phyloP scores from a whole-genome alignment of 64 coral and sea anemone species.

The Stichodactyla mertensii region DNA sequence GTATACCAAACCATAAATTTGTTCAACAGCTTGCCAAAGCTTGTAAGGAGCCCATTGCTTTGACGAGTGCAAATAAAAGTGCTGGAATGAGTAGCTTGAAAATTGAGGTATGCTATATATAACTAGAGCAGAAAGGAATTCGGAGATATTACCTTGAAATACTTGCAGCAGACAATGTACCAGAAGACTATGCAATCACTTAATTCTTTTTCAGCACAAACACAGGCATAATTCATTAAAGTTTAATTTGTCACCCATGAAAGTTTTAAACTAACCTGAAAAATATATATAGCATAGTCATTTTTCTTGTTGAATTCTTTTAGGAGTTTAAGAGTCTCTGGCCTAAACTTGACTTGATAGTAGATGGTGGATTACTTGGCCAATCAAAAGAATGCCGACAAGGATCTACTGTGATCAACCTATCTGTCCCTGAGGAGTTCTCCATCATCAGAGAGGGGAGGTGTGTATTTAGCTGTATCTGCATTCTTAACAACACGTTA shows the following conservation, averaged over 20 bases:
- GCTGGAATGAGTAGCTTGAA: conserved; percentile 76
- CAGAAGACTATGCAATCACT: too few relatives aligned
- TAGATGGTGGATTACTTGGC: conserved; percentile 86
- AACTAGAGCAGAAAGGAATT: neutral
- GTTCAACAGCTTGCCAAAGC: conserved; percentile 60
- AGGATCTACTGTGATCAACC: conserved; percentile 87
- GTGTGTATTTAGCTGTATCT: conserved; percentile 30
- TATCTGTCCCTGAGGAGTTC: conserved; percentile 77
- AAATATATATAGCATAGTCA: too few relatives aligned
- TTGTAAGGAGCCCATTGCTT: conserved; percentile 70
- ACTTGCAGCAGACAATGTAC: too few relatives aligned
- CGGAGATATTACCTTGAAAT: too few relatives aligned
- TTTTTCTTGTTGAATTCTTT: too few relatives aligned
- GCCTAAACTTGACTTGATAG: conserved; percentile 74
- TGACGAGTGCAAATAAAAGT: conserved; percentile 94
- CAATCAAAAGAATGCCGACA: conserved; percentile 66
- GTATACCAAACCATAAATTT: conserved; percentile 93
- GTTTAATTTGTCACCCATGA: too few relatives aligned
- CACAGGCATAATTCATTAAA: too few relatives aligned
- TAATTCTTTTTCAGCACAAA: too few relatives aligned
- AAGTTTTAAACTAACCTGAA: too few relatives aligned
- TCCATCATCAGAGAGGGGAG: conserved; percentile 94
- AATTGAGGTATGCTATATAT: conserved; percentile 55
- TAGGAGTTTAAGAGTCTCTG: conserved; percentile 90
- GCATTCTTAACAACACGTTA: conserved; percentile 8